Base-by-base conservation (phyloP, 2,888 invertebrate genomes). In the Geotrupes spiniger region DNA sequence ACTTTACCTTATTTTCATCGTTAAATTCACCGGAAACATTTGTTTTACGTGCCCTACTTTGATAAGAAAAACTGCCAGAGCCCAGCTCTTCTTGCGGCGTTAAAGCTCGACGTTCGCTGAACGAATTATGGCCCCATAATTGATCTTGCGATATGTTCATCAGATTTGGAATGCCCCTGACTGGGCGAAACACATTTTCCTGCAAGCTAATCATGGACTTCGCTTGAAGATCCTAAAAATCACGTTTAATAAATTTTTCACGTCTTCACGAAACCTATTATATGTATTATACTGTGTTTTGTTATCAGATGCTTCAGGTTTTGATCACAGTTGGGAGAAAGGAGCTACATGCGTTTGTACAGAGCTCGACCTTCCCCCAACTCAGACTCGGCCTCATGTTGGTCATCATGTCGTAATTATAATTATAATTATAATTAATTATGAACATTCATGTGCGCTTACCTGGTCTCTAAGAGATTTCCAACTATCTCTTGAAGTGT, bases 361-460 rank as follows among this genome's bases (percentile, higher is more conserved):
- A 31, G 54, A 54, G 48, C 58, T 60, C 60, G 17, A 60, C 57
- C 56, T 55, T n/a, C n/a, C 42, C 29, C 21, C 42, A 11, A 42
- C 50, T 70, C 68, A 69, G 62, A 69, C 65, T 70, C 70, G 70
- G 70, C 70, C 67, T 61, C 59, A 60, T 63, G 61, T 64, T 63
- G 51, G 53, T 65, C 68, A 70, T 68, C 67, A 68, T 58, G 16
- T 43, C 12, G 33, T 36, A 31, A 43, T 16, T 33, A 33, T 36
- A 21, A n/a, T 36, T 26, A 16, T 10, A n/a, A 29, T 12, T 29
- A 21, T 21, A 12, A 16, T 42, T 25, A 10, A 42, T 1, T 28
- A 15, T 9, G 4, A 16, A 12, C 1, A 10, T 4, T 28, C 29
- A 36, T 25, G n/a, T n/a, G n/a, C n/a, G n/a, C n/a, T 43, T 38